Evolutionary conservation across 1,140 invertebrate species (phyloP).

Genomic region (Gonioctena quinquepunctata): DNA sequence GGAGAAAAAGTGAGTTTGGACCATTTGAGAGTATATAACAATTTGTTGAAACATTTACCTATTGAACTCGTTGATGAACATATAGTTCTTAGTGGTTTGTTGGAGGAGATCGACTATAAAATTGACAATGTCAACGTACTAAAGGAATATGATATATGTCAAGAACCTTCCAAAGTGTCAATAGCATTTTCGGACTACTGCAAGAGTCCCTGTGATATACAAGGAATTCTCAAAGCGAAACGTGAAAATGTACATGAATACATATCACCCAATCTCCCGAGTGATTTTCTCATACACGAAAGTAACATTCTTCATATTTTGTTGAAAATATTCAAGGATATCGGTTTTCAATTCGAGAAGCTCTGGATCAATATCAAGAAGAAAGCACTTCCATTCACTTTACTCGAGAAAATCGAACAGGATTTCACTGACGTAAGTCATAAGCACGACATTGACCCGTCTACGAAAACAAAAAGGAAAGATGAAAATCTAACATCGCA

Average conservation of each 20-base stretch:
- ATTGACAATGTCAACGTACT: neutral
- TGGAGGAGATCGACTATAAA: slow-evolving; percentile 21
- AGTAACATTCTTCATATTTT: slow-evolving; percentile 13
- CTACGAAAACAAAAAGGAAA: neutral
- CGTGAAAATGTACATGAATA: neutral
- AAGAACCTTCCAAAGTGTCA: neutral
- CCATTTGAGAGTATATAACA: slow-evolving; percentile 25
- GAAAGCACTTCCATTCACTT: neutral
- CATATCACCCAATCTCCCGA: neutral
- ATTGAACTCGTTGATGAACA: slow-evolving; percentile 15
- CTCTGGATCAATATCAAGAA: slow-evolving; percentile 7
- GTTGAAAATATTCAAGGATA: slow-evolving; percentile 22
- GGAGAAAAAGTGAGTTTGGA: slow-evolving; percentile 4
- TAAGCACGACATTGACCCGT: slow-evolving; percentile 27
- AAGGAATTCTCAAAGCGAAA: no score
- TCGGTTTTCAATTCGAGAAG: slow-evolving; percentile 6
- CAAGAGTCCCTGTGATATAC: neutral
- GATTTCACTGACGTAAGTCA: slow-evolving; percentile 20
- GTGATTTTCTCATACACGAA: slow-evolving; percentile 9
- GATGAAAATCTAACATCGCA: slow-evolving; percentile 7
- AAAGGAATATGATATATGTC: neutral
- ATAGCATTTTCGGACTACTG: neutral
- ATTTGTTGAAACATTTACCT: slow-evolving; percentile 21
- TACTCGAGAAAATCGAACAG: neutral
- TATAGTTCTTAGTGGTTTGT: slow-evolving; percentile 18